Evolutionary conservation across 1,140 invertebrate species (phyloP), one percentile per base, ranked within the genome.

Genomic region (Hydropsyche tenuis): DNA sequence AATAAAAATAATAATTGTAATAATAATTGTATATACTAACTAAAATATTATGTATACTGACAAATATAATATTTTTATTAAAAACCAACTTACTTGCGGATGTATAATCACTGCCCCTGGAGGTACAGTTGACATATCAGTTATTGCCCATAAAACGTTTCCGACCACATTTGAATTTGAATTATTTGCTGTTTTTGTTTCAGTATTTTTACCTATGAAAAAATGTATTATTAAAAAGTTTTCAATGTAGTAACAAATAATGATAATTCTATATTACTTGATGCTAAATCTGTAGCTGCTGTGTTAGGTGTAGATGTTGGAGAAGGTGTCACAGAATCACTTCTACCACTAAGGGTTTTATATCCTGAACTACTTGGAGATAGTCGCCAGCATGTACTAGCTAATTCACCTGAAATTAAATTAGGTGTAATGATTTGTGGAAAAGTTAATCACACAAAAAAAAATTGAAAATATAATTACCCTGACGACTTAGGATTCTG

Each of bases 51-150:
- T n/a, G n/a, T n/a, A n/a, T n/a, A n/a, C n/a, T n/a, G n/a, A n/a
- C n/a, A n/a, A n/a, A 53, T 53, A 53, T 53, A 23, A 63, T 25
- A 25, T 62, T 23, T 62, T n/a, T 48, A 7, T 12, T 62, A 23
- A 62, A 62, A 22, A 12, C 12, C 5, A 43, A 16, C 37, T 0
- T 43, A 84, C 83, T 81, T 91, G 91, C 25, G 94, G 94, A 83
- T 96, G 93, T 79, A 96, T 94, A 73, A 96, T 91, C 74, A 96
- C 85, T 78, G 92, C 94, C 56, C 94, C 94, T 69, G 90, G 86
- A 66, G 94, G 94, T 43, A 96, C 93, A 72, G 89, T 89, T 20
- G 91, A 88, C 80, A 95, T 88, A 84, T 91, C 92, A 45, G 92
- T 93, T 7, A 95, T 92, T 51, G 93, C 93, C 93, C 94, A 96